These are phyloP conservation scores for Parauchenoglanis ngamensis DNA, from an alignment of 2,797 vertebrate species.

Conservation along the genomic window DNA sequence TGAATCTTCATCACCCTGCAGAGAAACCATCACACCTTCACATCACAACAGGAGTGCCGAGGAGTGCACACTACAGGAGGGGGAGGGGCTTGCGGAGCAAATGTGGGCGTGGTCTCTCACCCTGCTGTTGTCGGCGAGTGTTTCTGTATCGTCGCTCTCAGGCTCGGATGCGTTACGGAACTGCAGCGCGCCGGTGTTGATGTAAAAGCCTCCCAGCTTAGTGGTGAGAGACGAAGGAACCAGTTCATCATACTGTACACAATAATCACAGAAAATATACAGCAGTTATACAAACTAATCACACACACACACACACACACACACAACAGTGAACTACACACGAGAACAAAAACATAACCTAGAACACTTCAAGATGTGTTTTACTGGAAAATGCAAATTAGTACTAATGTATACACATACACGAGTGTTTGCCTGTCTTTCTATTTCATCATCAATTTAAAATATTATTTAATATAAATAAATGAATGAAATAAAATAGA, in stretches of 20 bases:
- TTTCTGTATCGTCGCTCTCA: constrained; percentile 72
- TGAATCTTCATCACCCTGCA: constrained; percentile 80
- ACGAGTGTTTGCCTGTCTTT: neutral
- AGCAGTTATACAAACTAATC: too few species aligned
- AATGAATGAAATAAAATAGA: too few species aligned
- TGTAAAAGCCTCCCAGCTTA: constrained; percentile 87
- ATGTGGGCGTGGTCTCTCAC: constrained; percentile 60
- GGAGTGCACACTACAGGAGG: neutral
- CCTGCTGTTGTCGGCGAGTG: constrained; percentile 31
- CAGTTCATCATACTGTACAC: constrained; percentile 79
- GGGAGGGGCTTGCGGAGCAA: neutral
- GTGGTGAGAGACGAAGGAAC: constrained; percentile 87
- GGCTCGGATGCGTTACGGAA: constrained; percentile 85
- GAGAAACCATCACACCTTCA: neutral
- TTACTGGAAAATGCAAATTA: neutral
- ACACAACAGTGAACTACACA: neutral
- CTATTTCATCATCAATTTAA: neutral
- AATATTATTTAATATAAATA: neutral
- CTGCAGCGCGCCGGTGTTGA: constrained; percentile 86
- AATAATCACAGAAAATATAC: neutral
- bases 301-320: neutral
- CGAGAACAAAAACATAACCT: neutral
- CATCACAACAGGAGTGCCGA: neutral
- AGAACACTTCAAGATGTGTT: neutral
- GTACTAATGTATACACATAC: neutral